These are phyloP conservation scores for Lordiphosa fenestrarum DNA, from an alignment of 2,888 invertebrate genomes.

Conservation along the genomic window DNA sequence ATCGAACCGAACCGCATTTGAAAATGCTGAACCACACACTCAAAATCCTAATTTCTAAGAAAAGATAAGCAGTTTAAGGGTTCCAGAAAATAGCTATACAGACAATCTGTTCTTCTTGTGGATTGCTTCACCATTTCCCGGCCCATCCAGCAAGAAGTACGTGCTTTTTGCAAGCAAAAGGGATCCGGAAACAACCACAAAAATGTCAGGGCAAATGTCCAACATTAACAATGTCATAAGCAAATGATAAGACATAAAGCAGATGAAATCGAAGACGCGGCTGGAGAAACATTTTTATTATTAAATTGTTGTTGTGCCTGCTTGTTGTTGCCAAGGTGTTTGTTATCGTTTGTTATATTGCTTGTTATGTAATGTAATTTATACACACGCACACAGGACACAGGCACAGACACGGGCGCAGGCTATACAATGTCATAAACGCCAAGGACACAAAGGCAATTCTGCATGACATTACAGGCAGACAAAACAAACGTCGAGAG, in stretches of 20 bases:
- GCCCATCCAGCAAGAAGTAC: too few species aligned
- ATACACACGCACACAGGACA: constrained; percentile 42
- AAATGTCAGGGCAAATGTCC: constrained; percentile 39
- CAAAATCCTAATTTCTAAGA: too few species aligned
- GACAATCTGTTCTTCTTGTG: too few species aligned
- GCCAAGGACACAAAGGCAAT: constrained; percentile 72
- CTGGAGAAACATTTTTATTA: constrained; percentile 50
- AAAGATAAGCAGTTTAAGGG: too few species aligned
- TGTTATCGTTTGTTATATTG: constrained; percentile 74
- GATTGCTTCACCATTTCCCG: too few species aligned
- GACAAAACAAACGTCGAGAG: constrained; percentile 61
- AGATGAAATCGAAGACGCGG: constrained; percentile 40
- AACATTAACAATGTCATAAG: constrained; percentile 55
- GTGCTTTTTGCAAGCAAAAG: constrained; percentile 4
- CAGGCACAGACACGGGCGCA: constrained; percentile 13
- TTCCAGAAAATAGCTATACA: too few species aligned
- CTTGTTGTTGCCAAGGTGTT: constrained; percentile 58
- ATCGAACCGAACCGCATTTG: too few species aligned
- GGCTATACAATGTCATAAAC: constrained; percentile 67
- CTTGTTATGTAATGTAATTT: constrained; percentile 72
- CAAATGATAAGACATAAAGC: constrained; percentile 52
- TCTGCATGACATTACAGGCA: constrained; percentile 66
- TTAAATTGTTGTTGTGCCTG: constrained; percentile 49
- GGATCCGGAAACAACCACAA: constrained; percentile 22
- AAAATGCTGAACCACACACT: too few species aligned